phyloP scores from a whole-genome alignment of 2,888 invertebrate genomes.

The Acrobasis suavella region DNA sequence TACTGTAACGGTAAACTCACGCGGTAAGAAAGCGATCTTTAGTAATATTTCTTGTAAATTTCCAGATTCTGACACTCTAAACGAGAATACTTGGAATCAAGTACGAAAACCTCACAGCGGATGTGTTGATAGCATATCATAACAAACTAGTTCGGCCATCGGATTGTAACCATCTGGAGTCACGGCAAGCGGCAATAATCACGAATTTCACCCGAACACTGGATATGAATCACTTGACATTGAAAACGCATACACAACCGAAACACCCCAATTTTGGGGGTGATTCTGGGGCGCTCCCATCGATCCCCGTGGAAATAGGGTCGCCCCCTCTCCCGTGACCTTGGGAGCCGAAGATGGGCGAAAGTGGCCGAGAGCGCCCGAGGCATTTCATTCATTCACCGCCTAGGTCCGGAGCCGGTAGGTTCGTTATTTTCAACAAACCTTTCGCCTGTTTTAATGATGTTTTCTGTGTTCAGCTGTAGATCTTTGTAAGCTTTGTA shows the following conservation, averaged over 20 bases:
- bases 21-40: not conserved
- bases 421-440: slow-evolving; percentile 43
- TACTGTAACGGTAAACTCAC: not conserved
- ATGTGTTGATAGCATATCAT: slow-evolving; percentile 34
- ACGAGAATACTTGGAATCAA: not conserved
- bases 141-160: slow-evolving; percentile 31
- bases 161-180: slow-evolving; percentile 49
- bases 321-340: slow-evolving; percentile 64
- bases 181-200: slow-evolving; percentile 67
- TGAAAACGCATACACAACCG: slow-evolving; percentile 69
- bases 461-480: slow-evolving; percentile 41
- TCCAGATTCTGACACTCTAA: not conserved
- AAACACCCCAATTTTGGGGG: slow-evolving; percentile 57
- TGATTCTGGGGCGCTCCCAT: slow-evolving; percentile 71
- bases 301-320: slow-evolving; percentile 77
- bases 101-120: not conserved
- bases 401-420: slow-evolving; percentile 45
- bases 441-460: slow-evolving; percentile 43
- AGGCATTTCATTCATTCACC: slow-evolving; percentile 70
- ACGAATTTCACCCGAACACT: slow-evolving; percentile 46
- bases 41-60: not conserved
- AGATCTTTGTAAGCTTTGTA: slow-evolving; percentile 30
- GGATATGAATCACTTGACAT: slow-evolving; percentile 75
- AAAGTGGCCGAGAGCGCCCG: slow-evolving; percentile 59
- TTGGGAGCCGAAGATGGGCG: slow-evolving; percentile 63